phyloP scores from a whole-genome alignment of 2,888 invertebrate species.

The Euspilapteryx auroguttella region DNA sequence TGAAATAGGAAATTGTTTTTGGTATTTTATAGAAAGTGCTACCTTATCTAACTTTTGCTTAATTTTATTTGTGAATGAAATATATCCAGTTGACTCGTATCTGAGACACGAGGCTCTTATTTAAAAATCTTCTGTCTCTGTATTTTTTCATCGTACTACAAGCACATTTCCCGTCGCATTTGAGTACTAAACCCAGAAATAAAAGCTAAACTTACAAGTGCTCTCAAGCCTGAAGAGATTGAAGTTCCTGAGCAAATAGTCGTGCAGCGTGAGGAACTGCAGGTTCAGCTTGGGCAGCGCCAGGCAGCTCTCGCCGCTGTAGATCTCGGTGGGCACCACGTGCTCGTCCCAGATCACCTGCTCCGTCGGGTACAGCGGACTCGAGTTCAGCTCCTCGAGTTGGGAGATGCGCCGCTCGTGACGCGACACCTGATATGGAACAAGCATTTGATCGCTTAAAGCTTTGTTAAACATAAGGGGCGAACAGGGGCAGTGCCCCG shows the following conservation, averaged over 20 bases:
- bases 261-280: conserved; percentile 97
- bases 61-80: too few relatives aligned
- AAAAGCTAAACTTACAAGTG: conserved; percentile 83
- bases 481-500: too few relatives aligned
- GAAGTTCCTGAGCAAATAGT: conserved; percentile 96
- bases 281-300: conserved; percentile 97
- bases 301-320: conserved; percentile 92
- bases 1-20: conserved; percentile 32
- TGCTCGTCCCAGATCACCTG: conserved; percentile 99
- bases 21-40: too few relatives aligned
- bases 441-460: background rate
- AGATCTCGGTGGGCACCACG: conserved; percentile 96
- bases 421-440: conserved; percentile 64
- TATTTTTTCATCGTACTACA: too few relatives aligned
- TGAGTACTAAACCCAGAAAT: too few relatives aligned
- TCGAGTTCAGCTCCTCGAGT: conserved; percentile 91
- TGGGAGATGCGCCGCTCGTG: conserved; percentile 92
- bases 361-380: conserved; percentile 98
- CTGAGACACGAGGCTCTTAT: too few relatives aligned
- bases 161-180: too few relatives aligned
- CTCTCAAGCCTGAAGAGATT: conserved; percentile 97
- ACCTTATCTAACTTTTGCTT: too few relatives aligned
- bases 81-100: too few relatives aligned
- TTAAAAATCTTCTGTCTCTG: too few relatives aligned
- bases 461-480: too few relatives aligned